Evolutionary conservation across 2,113 vertebrate species (phyloP), one percentile per base, ranked within the genome.

Genomic region (Dolichotis patagonum): DNA sequence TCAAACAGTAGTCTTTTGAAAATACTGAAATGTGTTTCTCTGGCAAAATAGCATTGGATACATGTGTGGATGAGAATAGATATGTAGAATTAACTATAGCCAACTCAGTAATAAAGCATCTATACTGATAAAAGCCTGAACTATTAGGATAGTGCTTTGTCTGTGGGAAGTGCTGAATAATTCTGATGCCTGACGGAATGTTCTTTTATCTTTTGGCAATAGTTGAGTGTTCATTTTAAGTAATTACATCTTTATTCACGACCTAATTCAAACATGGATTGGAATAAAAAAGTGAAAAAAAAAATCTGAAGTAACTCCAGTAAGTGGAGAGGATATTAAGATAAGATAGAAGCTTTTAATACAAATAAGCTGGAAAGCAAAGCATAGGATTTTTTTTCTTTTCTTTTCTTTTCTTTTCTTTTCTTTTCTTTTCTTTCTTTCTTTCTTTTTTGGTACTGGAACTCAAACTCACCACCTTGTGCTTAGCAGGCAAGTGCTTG

Each of bases 221-320:
- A 56, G n/a, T 26, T 95, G 71, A 52, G 38, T 95, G 13, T 71
- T 78, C 5, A 90, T 52, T 96, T 89, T 69, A 94, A 73, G 67
- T 93, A 91, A 77, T 93, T 95, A 43, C 86, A 28, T 95, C 80
- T 94, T 95, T 93, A 93, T 35, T 75, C 30, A 20, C 94, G 84
- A 96, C 91, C 80, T 89, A 89, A 87, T 95, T 96, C 62, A 91
- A 83, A 88, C 54, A 90, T 56, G 56, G 35, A 49, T 93, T 77
- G 6, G 16, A 96, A 78, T 73, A 43, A 91, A 95, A 82, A 20
- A n/a, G 6, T 88, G 35, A 54, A 90, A 90, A 95, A 46, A 46
- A 22, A 41, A 93, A 19, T 19, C 46, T 46, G 32, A 90, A 97
- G 71, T 96, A 58, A 90, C 88, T 97, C 16, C 58, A 87, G 0